phyloP scores from a whole-genome alignment of 2,113 vertebrate species.

The Lepidothrix coronata region DNA sequence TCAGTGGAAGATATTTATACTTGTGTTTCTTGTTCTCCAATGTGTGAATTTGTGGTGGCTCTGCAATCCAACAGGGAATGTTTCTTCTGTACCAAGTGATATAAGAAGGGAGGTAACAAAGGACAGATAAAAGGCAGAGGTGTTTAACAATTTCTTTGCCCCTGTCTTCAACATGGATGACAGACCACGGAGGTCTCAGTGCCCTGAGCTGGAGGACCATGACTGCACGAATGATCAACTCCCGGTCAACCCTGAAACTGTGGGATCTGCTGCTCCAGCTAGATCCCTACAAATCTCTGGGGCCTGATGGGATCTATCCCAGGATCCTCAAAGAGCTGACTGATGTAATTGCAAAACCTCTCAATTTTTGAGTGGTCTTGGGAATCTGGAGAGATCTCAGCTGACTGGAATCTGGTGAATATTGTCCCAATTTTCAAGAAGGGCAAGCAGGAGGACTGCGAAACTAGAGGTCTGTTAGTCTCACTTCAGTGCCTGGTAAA shows the following conservation, averaged over 20 bases:
- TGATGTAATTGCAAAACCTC: background rate
- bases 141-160: background rate
- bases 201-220: background rate
- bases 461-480: background rate
- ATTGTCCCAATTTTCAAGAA: background rate
- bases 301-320: background rate
- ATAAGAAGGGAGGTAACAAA: background rate
- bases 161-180: background rate
- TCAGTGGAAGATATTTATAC: background rate
- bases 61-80: background rate
- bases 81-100: background rate
- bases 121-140: background rate
- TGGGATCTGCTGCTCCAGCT: background rate
- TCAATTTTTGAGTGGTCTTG: background rate
- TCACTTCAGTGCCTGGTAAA: background rate
- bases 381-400: background rate
- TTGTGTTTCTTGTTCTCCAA: background rate
- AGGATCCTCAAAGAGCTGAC: background rate
- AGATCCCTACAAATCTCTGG: background rate
- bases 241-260: background rate
- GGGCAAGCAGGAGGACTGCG: background rate
- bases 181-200: background rate
- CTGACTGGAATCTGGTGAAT: background rate
- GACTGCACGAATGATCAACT: background rate
- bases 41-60: background rate